phyloP scores from a whole-genome alignment of 2,888 invertebrate genomes.

The Acanthosepion pharaonis region DNA sequence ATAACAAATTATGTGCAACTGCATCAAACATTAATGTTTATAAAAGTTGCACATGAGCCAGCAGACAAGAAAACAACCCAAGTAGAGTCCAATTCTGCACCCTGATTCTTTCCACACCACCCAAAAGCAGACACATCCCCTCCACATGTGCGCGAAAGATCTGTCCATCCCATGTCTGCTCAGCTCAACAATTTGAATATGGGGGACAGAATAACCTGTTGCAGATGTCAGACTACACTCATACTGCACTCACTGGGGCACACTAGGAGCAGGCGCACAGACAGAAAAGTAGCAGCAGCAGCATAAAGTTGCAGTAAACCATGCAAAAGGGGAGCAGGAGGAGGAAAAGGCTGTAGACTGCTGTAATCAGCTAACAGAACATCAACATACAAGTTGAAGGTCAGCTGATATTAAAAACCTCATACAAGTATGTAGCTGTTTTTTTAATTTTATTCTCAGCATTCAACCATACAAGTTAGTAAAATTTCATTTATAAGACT shows the following conservation, averaged over 20 bases:
- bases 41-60: not conserved
- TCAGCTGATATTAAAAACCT: constrained; percentile 2
- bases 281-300: constrained; percentile 25
- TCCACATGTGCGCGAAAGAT: not conserved
- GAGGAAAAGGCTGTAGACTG: constrained; percentile 5
- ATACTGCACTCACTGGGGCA: constrained; percentile 40
- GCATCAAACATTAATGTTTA: not conserved
- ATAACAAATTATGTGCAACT: not conserved
- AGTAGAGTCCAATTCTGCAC: not conserved
- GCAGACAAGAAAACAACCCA: not conserved
- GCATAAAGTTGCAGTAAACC: constrained; percentile 16
- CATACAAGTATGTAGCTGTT: constrained; percentile 12
- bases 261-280: not conserved
- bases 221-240: constrained; percentile 46
- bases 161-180: not conserved
- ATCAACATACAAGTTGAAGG: constrained; percentile 23
- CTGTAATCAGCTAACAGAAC: not conserved
- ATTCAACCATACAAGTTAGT: not conserved
- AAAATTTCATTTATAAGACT: not conserved
- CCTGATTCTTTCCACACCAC: not conserved
- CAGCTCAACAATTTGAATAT: not conserved
- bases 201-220: constrained; percentile 45
- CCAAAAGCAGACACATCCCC: not conserved
- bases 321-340: not conserved
- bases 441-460: not conserved